Conservation (phyloP, 2,888 invertebrate species). For the Eupithecia vulgata region DNA sequence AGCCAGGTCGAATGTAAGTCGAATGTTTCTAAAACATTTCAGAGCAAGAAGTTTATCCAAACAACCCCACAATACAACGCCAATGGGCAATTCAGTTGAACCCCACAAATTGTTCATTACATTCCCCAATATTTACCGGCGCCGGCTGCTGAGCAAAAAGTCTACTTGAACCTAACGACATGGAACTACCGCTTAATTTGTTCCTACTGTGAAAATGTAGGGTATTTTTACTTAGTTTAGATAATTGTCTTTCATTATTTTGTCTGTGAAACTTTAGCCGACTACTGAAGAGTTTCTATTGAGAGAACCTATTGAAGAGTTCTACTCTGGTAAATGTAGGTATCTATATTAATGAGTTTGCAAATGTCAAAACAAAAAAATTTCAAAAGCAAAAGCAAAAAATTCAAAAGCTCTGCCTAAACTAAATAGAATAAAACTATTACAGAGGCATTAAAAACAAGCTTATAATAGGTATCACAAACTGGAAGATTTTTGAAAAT, state of each 20-base stretch:
- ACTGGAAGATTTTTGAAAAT: too few species aligned
- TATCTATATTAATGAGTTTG: too few species aligned
- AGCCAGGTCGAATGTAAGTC: too few species aligned
- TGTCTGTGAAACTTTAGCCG: background rate
- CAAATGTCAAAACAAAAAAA: too few species aligned
- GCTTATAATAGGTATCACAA: too few species aligned
- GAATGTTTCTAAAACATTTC: background rate
- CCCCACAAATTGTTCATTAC: slow-evolving; percentile 11
- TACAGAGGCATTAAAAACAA: too few species aligned
- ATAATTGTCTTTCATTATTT: background rate
- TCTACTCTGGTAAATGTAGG: too few species aligned
- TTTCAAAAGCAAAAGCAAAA: too few species aligned
- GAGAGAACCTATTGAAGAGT: too few species aligned
- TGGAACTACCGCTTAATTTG: slow-evolving; percentile 11
- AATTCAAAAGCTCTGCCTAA: too few species aligned
- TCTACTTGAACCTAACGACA: slow-evolving; percentile 8
- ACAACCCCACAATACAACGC: slow-evolving; percentile 8
- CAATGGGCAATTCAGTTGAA: slow-evolving; percentile 17
- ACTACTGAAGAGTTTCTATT: too few species aligned
- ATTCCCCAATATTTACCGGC: slow-evolving; percentile 21
- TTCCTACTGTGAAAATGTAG: background rate
- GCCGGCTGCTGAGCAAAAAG: slow-evolving; percentile 7
- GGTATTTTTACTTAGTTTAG: slow-evolving; percentile 8
- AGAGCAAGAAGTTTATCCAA: slow-evolving; percentile 20
- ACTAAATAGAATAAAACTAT: too few species aligned